These are phyloP conservation scores for Umimayanthus chanpuru DNA, from an alignment of 92 coral and sea anemone species.

Conservation along the genomic window DNA sequence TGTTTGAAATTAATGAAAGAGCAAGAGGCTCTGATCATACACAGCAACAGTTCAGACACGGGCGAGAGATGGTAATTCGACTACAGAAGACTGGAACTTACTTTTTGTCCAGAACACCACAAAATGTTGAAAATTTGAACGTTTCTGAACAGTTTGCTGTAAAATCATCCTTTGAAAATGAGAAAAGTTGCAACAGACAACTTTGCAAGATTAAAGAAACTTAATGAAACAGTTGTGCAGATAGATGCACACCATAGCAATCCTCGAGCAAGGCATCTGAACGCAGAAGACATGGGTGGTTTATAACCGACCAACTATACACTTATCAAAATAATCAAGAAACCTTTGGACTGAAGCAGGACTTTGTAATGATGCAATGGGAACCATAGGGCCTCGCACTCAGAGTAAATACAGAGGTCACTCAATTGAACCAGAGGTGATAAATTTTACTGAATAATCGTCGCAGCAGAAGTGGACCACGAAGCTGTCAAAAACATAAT, in stretches of 20 bases:
- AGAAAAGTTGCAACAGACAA: conserved; percentile 57
- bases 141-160: conserved; percentile 41
- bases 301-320: conserved; percentile 52
- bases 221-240: conserved; percentile 38
- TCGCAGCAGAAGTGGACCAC: too few relatives aligned
- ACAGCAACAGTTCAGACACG: conserved; percentile 40
- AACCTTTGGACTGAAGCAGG: conserved; percentile 61
- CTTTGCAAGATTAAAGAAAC: conserved; percentile 47
- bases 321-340: conserved; percentile 47
- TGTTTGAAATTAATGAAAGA: conserved; percentile 46
- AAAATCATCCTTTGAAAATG: conserved; percentile 55
- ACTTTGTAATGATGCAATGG: conserved; percentile 66
- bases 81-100: conserved; percentile 59
- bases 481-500: too few relatives aligned
- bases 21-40: conserved; percentile 2
- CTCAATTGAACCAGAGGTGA: too few relatives aligned
- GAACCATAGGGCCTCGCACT: not conserved
- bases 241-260: conserved; percentile 58
- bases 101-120: conserved; percentile 51
- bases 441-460: too few relatives aligned
- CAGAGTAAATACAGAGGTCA: too few relatives aligned
- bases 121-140: conserved; percentile 21
- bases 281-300: conserved; percentile 63
- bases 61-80: conserved; percentile 52
- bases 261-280: conserved; percentile 45